Percentiles rank a stretch among this genome's conserved stretches.
Evolutionary conservation across 2,888 invertebrate genomes (phyloP).

Genomic region (Sphaeridia pumilis): DNA sequence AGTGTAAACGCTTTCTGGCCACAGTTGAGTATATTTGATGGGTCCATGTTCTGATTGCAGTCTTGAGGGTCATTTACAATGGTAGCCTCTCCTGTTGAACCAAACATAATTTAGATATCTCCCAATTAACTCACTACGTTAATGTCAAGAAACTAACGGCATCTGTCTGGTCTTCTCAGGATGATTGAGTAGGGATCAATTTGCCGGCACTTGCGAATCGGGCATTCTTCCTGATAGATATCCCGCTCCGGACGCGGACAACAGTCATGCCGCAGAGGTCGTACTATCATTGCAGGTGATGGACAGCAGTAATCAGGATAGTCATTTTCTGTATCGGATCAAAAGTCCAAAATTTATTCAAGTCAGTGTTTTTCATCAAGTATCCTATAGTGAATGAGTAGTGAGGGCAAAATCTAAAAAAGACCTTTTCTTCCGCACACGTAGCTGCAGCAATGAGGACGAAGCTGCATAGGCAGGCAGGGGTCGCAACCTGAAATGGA

Average conservation of each 20-base stretch:
- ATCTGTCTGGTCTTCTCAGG: background rate
- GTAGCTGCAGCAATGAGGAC: conserved; percentile 18
- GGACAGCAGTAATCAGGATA: conserved; percentile 20
- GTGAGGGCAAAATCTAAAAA: background rate
- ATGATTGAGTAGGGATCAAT: conserved; percentile 7
- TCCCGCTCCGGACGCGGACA: conserved; percentile 19
- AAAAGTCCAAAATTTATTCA: background rate
- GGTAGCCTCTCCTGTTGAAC: too few relatives aligned
- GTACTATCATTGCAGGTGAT: conserved; percentile 28
- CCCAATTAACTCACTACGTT: too few relatives aligned
- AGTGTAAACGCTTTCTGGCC: conserved; percentile 4
- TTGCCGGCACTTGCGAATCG: conserved; percentile 1
- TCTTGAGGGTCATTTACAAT: conserved; percentile 2
- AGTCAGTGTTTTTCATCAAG: background rate
- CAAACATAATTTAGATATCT: too few relatives aligned
- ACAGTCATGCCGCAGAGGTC: conserved; percentile 26
- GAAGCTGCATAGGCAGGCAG: conserved; percentile 18
- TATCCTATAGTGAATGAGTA: background rate
- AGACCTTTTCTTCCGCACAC: conserved; percentile 6
- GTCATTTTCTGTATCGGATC: background rate
- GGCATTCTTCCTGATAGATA: background rate
- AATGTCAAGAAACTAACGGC: background rate
- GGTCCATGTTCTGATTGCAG: conserved; percentile 1
- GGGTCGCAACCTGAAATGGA: conserved; percentile 15
- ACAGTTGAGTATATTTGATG: background rate